Evolutionary conservation across 2,113 vertebrate genomes (phyloP).

Genomic region (Equus quagga): DNA sequence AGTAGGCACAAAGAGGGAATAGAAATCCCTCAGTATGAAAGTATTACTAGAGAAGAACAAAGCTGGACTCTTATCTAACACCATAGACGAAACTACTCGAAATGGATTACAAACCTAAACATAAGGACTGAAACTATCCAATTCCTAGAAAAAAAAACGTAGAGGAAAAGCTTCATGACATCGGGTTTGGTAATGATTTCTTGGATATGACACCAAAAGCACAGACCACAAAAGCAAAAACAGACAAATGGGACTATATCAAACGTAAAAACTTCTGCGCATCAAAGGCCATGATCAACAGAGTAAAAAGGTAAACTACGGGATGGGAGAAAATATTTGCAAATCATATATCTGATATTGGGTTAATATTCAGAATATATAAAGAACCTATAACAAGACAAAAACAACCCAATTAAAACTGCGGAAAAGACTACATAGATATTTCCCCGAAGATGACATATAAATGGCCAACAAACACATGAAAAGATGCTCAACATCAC

Average conservation of each 20-base stretch:
- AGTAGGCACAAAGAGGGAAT: not conserved
- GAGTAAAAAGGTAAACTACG: not conserved
- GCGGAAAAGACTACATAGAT: not conserved
- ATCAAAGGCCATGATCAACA: not conserved
- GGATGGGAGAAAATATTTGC: not conserved
- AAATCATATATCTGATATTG: not conserved
- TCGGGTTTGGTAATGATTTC: not conserved
- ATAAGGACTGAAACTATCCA: not conserved
- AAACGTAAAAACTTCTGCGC: not conserved
- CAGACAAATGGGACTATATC: not conserved
- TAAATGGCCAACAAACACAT: not conserved
- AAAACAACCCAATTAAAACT: not conserved
- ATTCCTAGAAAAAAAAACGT: not conserved
- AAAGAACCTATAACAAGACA: not conserved
- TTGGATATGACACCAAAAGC: not conserved
- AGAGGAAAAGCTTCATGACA: not conserved
- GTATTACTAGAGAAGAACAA: not conserved
- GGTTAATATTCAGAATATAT: not conserved
- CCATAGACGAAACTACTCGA: not conserved
- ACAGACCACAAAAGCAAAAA: not conserved
- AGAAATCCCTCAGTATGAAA: not conserved
- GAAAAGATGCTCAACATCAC: not conserved
- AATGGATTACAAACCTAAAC: not conserved
- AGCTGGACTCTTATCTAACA: not conserved
- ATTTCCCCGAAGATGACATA: not conserved